phyloP scores from a whole-genome alignment of 2,797 vertebrate genomes.

The Gymnodraco acuticeps region DNA sequence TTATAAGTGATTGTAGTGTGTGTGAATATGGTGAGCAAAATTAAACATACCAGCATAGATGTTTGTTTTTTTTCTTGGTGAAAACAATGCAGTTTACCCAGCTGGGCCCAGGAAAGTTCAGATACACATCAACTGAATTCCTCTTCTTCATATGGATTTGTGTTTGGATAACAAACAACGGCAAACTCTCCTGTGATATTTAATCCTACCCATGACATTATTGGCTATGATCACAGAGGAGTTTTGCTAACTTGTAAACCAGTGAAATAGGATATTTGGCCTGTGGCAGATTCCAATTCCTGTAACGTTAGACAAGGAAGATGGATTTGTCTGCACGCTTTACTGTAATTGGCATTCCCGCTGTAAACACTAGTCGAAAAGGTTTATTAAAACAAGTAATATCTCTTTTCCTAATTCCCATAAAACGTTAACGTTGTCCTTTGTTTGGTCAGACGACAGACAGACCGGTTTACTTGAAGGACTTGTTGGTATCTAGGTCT shows the following conservation, averaged over 20 bases:
- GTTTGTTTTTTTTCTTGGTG: neutral
- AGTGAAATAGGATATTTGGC: constrained; percentile 50
- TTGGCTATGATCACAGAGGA: constrained; percentile 27
- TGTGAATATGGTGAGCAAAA: constrained; percentile 3
- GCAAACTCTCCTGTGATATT: constrained; percentile 32
- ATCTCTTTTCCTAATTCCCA: neutral
- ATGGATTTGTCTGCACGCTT: constrained; percentile 23
- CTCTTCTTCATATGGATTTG: constrained; percentile 34
- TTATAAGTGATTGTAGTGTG: neutral
- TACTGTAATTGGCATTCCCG: constrained; percentile 16
- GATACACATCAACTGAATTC: constrained; percentile 16
- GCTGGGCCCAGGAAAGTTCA: neutral
- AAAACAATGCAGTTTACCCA: constrained; percentile 11
- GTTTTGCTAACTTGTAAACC: constrained; percentile 45
- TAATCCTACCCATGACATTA: neutral
- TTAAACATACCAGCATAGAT: neutral
- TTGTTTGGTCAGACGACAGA: neutral
- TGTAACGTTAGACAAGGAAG: constrained; percentile 33
- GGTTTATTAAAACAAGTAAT: constrained; percentile 1
- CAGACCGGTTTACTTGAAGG: neutral
- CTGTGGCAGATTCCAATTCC: constrained; percentile 40
- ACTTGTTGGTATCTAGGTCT: neutral
- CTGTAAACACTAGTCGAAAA: constrained; percentile 30
- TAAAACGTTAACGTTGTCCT: neutral
- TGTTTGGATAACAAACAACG: constrained; percentile 39